Percentiles rank a stretch among this genome's conserved stretches.
phyloP scores from a whole-genome alignment of 2,113 vertebrate species.

The Hassar affinis region DNA sequence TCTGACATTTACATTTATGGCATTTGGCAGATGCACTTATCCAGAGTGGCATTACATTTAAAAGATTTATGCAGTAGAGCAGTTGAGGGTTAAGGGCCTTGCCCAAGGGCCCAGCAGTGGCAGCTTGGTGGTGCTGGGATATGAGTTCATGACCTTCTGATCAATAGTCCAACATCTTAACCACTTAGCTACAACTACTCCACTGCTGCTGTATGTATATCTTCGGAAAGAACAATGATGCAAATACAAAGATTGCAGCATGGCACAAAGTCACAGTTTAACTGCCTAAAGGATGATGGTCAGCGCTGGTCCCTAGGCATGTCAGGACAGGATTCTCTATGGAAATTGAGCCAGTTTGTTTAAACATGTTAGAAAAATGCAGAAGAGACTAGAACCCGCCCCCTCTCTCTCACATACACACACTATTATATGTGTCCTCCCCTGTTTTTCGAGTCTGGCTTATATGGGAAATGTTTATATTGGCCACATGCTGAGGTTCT shows the following conservation, averaged over 20 bases:
- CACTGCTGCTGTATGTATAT: background rate
- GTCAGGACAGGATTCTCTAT: background rate
- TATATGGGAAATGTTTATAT: slow-evolving; percentile 50
- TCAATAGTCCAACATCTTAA: no score
- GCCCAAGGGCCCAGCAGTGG: no score
- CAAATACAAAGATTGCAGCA: background rate
- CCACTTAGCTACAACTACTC: no score
- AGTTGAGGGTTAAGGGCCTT: no score
- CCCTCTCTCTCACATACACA: background rate
- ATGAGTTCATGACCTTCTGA: no score
- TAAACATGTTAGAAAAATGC: background rate
- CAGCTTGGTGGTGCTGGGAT: no score
- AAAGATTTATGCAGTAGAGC: no score
- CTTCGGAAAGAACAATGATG: background rate
- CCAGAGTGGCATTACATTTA: no score
- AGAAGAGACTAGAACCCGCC: background rate
- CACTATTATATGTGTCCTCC: slow-evolving; percentile 8
- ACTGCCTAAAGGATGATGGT: background rate
- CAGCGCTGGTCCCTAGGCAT: background rate
- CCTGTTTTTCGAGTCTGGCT: slow-evolving; percentile 25
- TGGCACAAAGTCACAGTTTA: background rate
- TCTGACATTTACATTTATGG: no score
- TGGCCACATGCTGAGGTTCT: slow-evolving; percentile 48
- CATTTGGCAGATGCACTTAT: no score
- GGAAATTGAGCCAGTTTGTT: background rate